Base-by-base conservation (phyloP, 37 sponge, comb jelly and placozoan species). In the Diacarnus erythraeanus region DNA sequence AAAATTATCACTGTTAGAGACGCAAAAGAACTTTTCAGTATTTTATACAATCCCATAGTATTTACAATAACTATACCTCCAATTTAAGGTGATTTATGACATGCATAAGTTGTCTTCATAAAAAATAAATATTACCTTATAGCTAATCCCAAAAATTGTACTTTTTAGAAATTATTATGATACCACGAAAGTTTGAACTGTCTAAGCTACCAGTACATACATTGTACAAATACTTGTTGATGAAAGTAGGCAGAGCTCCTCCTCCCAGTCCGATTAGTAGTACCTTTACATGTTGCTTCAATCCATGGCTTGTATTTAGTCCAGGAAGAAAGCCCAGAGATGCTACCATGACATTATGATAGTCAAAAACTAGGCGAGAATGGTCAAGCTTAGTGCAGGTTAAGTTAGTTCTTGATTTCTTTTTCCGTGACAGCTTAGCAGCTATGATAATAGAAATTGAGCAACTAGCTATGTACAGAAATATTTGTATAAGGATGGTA, bases 201-300 rank as follows among this genome's bases (percentile, higher is more conserved):
- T n/a, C n/a, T n/a, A n/a, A n/a, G n/a, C n/a, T n/a, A n/a, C n/a
- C n/a, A n/a, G n/a, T n/a, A n/a, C n/a, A 17, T 54, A 74, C 74
- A 74, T 74, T 54, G 23, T 10, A 30, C 0, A 77, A 60, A 15
- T 42, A 64, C 65, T 77, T 77, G 42, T 27, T 40, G 66, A 94
- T 84, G 65, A 69, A 94, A 41, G 39, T 77, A 22, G 85, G 80
- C 5, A 94, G 83, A 34, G 82, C 67, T 29, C 95, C 95, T n/a
- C 95, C 95, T 25, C 95, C 95, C 26, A 94, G 71, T 26, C 95
- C 95, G 65, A 94, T 65, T 25, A 92, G 29, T 34, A 94, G 73
- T 5, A 44, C 66, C 3, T 73, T 10, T 3, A 21, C 42, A 21
- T n/a, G n/a, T n/a, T n/a, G n/a, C n/a, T n/a, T n/a, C n/a, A n/a